A percentile compares a stretch with the other conserved stretches of the same genome.
phyloP scores from a whole-genome alignment of 2,113 vertebrate genomes.

The Leptocoma aspasia region DNA sequence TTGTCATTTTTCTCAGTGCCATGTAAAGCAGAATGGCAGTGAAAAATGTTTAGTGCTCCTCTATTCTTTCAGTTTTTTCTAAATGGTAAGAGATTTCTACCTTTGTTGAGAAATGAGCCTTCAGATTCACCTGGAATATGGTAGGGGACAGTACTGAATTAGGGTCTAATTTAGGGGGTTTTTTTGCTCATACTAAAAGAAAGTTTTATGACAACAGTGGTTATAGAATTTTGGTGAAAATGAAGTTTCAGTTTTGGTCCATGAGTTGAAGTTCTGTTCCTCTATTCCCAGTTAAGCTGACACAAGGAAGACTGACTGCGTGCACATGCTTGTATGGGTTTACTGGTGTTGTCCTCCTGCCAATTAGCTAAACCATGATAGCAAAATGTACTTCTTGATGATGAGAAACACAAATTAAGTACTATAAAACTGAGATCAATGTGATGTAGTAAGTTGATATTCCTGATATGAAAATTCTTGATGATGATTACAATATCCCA shows the following conservation, averaged over 20 bases:
- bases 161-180: rapidly evolving
- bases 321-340: background rate
- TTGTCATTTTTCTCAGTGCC: background rate
- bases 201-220: background rate
- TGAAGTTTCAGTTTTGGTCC: background rate
- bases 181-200: background rate
- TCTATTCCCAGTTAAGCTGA: background rate
- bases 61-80: background rate
- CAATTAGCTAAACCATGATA: background rate
- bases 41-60: background rate
- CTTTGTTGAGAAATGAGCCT: background rate
- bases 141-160: background rate
- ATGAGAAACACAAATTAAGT: background rate
- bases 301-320: rapidly evolving
- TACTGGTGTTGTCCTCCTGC: background rate
- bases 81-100: background rate
- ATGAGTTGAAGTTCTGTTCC: background rate
- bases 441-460: background rate
- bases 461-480: background rate
- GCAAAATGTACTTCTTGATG: background rate
- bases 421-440: background rate
- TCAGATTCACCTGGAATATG: background rate
- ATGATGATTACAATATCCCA: background rate
- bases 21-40: background rate
- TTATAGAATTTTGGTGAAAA: background rate